phyloP scores from a whole-genome alignment of 2,888 invertebrate species.

The Cantharis lateralis region DNA sequence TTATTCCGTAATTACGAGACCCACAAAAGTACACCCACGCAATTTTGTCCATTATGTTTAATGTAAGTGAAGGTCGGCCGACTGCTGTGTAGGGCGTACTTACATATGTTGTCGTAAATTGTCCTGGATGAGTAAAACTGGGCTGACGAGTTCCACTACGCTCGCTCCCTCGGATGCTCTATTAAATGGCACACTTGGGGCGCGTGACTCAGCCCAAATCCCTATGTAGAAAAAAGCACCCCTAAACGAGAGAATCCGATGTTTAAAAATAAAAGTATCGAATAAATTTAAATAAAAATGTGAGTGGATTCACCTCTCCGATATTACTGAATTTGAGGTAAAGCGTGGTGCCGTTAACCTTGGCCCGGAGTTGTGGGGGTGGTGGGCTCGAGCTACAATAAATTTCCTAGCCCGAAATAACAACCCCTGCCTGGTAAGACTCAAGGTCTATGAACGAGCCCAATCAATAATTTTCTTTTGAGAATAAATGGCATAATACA shows the following conservation, averaged over 20 bases:
- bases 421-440: constrained; percentile 37
- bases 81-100: constrained; percentile 8
- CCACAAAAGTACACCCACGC: background rate
- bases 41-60: background rate
- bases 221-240: background rate
- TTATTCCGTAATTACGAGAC: background rate
- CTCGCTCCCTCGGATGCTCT: background rate
- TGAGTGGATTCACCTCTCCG: constrained; percentile 12
- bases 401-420: constrained; percentile 35
- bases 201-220: constrained; percentile 36
- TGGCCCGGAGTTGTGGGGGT: constrained; percentile 42
- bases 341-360: constrained; percentile 43
- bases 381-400: constrained; percentile 33
- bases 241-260: background rate
- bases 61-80: background rate
- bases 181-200: constrained; percentile 27
- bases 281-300: background rate
- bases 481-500: background rate
- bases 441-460: constrained; percentile 38
- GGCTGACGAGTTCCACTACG: constrained; percentile 6
- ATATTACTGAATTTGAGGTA: constrained; percentile 2
- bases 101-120: constrained; percentile 10
- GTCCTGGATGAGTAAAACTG: constrained; percentile 7
- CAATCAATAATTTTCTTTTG: constrained; percentile 36
- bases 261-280: background rate